phyloP scores from a whole-genome alignment of 2,113 vertebrate species.

The Thalassarche chlororhynchos region DNA sequence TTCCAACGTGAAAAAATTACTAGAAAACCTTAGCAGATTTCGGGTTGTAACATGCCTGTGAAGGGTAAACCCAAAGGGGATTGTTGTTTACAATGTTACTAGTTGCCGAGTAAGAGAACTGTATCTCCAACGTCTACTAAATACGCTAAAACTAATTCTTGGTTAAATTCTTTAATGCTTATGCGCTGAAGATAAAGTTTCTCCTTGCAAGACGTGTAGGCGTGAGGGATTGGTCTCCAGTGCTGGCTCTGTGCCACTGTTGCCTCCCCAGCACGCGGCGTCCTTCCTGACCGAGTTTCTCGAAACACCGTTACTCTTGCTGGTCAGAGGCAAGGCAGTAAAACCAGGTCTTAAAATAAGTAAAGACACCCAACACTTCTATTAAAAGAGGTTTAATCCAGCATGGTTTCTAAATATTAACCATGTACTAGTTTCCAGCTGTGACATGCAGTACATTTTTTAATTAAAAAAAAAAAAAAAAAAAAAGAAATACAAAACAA shows the following conservation, averaged over 20 bases:
- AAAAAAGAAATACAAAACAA: slow-evolving; percentile 4
- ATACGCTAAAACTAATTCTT: background rate
- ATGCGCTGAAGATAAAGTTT: background rate
- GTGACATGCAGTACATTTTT: slow-evolving; percentile 66
- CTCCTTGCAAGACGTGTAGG: background rate
- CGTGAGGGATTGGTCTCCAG: background rate
- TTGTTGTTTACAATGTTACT: background rate
- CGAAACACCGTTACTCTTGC: background rate
- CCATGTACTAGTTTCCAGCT: slow-evolving; percentile 8
- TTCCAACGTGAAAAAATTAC: background rate
- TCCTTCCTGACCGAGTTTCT: background rate
- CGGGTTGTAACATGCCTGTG: background rate
- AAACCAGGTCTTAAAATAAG: background rate
- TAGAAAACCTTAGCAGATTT: background rate
- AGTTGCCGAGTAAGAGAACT: background rate
- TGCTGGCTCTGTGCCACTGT: background rate
- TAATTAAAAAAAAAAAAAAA: background rate
- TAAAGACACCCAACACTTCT: background rate
- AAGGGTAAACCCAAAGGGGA: background rate
- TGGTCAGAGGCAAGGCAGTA: background rate
- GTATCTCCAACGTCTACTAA: background rate
- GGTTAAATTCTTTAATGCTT: background rate
- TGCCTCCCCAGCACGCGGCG: fast-evolving
- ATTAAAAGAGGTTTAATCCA: slow-evolving; percentile 68
- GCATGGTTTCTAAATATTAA: slow-evolving; percentile 43